These are phyloP conservation scores for Frankliniella intonsa DNA, from an alignment of 2,888 invertebrate species.

Conservation along the genomic window DNA sequence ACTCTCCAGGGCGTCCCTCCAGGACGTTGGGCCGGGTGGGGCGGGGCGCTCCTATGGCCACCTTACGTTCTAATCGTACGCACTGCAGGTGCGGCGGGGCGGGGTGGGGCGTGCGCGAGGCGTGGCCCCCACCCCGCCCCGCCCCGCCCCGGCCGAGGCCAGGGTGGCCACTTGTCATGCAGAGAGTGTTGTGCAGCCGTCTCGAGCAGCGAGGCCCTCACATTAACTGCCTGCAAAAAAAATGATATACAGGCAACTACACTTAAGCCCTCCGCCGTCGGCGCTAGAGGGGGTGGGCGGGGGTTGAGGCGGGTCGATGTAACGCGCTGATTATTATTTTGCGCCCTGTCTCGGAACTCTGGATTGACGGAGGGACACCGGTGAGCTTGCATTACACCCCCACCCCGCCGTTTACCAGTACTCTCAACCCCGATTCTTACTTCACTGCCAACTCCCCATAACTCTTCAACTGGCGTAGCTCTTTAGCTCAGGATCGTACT, in stretches of 20 bases:
- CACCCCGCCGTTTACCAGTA: too few relatives aligned
- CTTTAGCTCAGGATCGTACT: too few relatives aligned
- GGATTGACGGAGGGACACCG: too few relatives aligned
- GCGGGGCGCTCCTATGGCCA: too few relatives aligned
- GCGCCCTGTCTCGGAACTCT: background rate
- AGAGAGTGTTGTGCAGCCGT: background rate
- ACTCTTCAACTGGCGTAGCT: too few relatives aligned
- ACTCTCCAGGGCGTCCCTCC: too few relatives aligned
- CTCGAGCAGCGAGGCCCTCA: background rate
- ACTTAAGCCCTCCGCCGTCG: background rate
- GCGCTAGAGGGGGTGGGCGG: too few relatives aligned
- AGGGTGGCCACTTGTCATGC: background rate
- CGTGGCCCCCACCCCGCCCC: background rate
- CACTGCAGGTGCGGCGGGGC: background rate
- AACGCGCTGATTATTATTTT: background rate
- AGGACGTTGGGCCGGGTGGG: too few relatives aligned
- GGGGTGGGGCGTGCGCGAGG: background rate
- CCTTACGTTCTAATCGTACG: too few relatives aligned
- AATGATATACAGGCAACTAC: background rate
- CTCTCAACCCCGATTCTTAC: too few relatives aligned
- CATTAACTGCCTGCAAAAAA: constrained; percentile 9
- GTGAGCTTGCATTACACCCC: too few relatives aligned
- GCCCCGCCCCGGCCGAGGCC: background rate
- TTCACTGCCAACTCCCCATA: too few relatives aligned
- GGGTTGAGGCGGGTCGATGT: background rate